A percentile compares a stretch with the other conserved stretches of the same genome.
These are phyloP conservation scores for Hypolimnas misippus DNA, from an alignment of 2,888 invertebrate genomes.

Conservation along the genomic window DNA sequence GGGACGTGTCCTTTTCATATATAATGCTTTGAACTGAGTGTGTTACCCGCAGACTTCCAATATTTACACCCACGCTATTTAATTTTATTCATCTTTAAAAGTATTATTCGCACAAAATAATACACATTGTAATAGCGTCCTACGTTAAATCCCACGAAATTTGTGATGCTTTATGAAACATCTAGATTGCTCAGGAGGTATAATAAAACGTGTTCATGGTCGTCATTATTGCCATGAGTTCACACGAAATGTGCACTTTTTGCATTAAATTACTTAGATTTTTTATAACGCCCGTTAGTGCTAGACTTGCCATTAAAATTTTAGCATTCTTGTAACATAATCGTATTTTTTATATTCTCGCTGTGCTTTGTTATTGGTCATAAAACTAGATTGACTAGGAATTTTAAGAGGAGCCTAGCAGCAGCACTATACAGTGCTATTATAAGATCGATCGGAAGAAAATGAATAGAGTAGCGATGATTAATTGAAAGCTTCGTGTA, in stretches of 20 bases:
- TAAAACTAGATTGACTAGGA: constrained; percentile 51
- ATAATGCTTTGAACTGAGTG: constrained; percentile 52
- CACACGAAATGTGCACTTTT: constrained; percentile 77
- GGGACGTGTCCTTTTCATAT: constrained; percentile 52
- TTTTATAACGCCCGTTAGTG: constrained; percentile 61
- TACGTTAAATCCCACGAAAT: constrained; percentile 67
- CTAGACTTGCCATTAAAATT: constrained; percentile 69
- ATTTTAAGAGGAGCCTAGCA: constrained; percentile 17
- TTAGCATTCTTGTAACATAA: constrained; percentile 37
- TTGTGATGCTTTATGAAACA: constrained; percentile 67
- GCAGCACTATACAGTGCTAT: constrained; percentile 6
- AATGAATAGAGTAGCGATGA: constrained; percentile 59
- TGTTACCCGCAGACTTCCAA: constrained; percentile 53
- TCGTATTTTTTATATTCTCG: constrained; percentile 15
- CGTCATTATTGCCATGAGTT: constrained; percentile 59
- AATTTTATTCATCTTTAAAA: constrained; percentile 13
- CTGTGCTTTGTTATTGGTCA: constrained; percentile 55
- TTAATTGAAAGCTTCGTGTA: constrained; percentile 64
- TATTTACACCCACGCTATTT: constrained; percentile 66
- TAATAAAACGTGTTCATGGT: constrained; percentile 72
- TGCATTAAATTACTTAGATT: constrained; percentile 72
- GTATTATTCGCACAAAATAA: constrained; percentile 21
- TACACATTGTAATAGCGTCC: constrained; percentile 48
- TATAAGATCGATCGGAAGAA: constrained; percentile 57
- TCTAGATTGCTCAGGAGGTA: constrained; percentile 72